A percentile compares a stretch with the other conserved stretches of the same genome.
Evolutionary conservation across 2,888 invertebrate species (phyloP).

Genomic region (Creontiades dilutus): DNA sequence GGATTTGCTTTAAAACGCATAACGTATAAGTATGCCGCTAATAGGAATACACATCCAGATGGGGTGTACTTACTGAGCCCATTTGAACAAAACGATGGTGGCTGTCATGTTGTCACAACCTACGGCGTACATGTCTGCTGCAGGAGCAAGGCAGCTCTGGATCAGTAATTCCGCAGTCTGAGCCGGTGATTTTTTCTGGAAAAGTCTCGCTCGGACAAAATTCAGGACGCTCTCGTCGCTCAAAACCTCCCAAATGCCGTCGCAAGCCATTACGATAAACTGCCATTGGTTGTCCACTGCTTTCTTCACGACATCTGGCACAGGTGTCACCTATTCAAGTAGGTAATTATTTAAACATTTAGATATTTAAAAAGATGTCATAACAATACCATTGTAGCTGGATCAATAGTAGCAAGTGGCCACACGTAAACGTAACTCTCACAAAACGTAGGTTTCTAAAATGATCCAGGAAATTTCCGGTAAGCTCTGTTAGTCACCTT

Average conservation of each 20-base stretch:
- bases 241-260: constrained; percentile 99
- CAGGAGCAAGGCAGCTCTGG: constrained; percentile 95
- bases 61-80: constrained; percentile 45
- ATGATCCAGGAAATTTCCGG: no score
- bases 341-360: background rate
- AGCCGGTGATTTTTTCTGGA: constrained; percentile 91
- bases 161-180: constrained; percentile 96
- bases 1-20: no score
- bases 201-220: constrained; percentile 88
- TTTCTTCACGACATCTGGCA: constrained; percentile 92
- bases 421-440: no score
- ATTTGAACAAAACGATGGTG: constrained; percentile 82
- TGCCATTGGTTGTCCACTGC: constrained; percentile 94
- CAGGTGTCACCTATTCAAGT: constrained; percentile 81
- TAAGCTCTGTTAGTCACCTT: no score
- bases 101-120: constrained; percentile 99
- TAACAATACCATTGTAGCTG: no score
- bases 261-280: constrained; percentile 97
- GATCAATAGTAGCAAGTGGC: no score
- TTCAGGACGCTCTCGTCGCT: constrained; percentile 94
- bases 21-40: no score
- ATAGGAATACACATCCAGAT: no score
- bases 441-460: no score
- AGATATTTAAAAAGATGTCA: no score
- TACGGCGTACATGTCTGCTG: constrained; percentile 95